A percentile compares a stretch with the other conserved stretches of the same genome.
Evolutionary conservation across 2,797 vertebrate genomes (phyloP).

Genomic region (Brotula barbata): DNA sequence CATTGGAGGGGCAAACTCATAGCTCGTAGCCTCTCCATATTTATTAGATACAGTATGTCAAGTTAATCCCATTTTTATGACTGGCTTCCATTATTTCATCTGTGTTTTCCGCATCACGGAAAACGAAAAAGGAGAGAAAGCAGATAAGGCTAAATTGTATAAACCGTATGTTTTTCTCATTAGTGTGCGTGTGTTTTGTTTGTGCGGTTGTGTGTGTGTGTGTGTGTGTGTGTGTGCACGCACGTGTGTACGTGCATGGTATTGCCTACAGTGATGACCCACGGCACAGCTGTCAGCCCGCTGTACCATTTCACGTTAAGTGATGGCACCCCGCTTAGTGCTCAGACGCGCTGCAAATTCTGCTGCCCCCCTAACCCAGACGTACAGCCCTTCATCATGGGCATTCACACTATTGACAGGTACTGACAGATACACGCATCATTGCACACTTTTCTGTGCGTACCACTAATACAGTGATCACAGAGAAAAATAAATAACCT

Average conservation of each 20-base stretch:
- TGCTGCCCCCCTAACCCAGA: constrained; percentile 94
- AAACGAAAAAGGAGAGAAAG: no score
- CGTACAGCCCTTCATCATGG: constrained; percentile 96
- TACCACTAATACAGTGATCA: neutral
- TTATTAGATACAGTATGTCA: no score
- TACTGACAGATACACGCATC: constrained; percentile 47
- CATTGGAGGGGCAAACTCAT: no score
- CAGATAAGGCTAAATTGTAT: no score
- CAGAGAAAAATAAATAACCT: neutral
- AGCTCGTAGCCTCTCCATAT: no score
- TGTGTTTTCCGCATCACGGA: no score
- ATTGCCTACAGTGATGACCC: constrained; percentile 87
- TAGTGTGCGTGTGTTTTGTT: no score
- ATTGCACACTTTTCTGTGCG: neutral
- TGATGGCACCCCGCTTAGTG: constrained; percentile 91
- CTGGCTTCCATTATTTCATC: no score
- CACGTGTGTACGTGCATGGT: neutral
- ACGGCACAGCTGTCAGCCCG: constrained; percentile 91
- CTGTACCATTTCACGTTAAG: constrained; percentile 92
- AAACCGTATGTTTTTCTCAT: no score
- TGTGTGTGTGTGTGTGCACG: constrained; percentile 18
- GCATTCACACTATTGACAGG: constrained; percentile 98
- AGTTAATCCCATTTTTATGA: no score
- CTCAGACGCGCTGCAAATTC: constrained; percentile 97
- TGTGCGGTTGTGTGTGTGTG: constrained; percentile 10